Base-by-base conservation (phyloP, 1,140 invertebrate genomes). In the Pogonomyrmex californicus region DNA sequence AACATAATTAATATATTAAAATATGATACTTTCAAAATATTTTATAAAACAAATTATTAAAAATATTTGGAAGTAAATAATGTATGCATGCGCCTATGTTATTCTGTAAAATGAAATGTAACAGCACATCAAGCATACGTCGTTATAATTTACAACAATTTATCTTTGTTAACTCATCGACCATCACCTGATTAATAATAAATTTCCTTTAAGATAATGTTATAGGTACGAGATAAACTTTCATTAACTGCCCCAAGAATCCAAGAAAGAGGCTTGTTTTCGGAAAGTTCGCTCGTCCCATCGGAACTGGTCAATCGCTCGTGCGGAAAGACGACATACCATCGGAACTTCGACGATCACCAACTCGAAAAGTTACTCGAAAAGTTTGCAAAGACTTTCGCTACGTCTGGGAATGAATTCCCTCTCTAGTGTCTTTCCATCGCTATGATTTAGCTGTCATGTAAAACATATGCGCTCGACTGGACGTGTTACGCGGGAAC, bases 61-160 rank as follows among this genome's bases (percentile, higher is more conserved):
- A 63, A 7, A 33, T 23, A 23, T 23, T 23, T 23, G 23, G 23
- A 23, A 23, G 23, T 23, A 23, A 23, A 23, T 23, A 23, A 23
- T 23, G 23, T 23, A 23, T 23, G 23, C 23, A 23, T 23, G 23
- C 23, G 23, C 23, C 23, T 23, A 23, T 23, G 23, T 23, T 23
- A 23, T 23, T 23, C 23, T 23, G 63, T 44, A 38, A 17, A 23
- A 63, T 63, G 36, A 12, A 33, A 63, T 33, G 30, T 49, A 63
- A 76, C 17, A 78, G 5, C 51, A 17, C n/a, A 56, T 60, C 23
- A n/a, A 0, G 5, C 30, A 38, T 54, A 47, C 14, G 51, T 60
- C 71, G 36, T 73, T 68, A 65, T 33, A 49, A 33, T 88, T 82
- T 85, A 87, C 66, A 77, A 88, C 71, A 87, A 4, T 36, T 54